Base-by-base conservation (phyloP, 2,797 vertebrate genomes). In the Malurus splendens region DNA sequence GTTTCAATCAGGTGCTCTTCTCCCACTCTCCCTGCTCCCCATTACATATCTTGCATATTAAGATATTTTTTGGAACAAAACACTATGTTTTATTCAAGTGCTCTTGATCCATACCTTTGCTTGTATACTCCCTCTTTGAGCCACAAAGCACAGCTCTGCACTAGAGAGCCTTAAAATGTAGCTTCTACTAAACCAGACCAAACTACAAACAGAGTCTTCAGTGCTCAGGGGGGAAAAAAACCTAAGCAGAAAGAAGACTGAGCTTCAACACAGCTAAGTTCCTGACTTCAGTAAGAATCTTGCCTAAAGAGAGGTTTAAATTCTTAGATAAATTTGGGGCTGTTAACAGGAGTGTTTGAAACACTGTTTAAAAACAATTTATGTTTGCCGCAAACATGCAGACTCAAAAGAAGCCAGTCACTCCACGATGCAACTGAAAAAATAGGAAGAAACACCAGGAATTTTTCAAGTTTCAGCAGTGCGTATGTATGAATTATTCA, bases 401-500 rank as follows among this genome's bases (percentile, higher is more conserved):
- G 68, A 72, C n/a, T 87, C 86, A 65, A 41, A 84, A 77, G 64
- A 91, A 85, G 12, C 20, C 36, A 62, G 28, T 12, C 11, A 50
- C 23, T 51, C 54, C n/a, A 8, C 7, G 25, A 80, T 4, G 27
- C 8, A 68, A 77, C 19, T 15, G 18, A 28, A 72, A 51, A 73
- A 41, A 10, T 1, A 54, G 7, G 12, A 41, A 70, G 60, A 68
- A 88, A 59, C 44, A 18, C 38, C 2, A 3, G 0, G 54, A 90
- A 66, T 56, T 67, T 59, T 82, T 85, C 50, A 74, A 27, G n/a
- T 89, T 93, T 85, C 90, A 81, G 90, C 84, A 83, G 59, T 19
- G 47, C 2, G 0, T 28, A 28, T 0, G 3, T 24, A 66, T 87
- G 73, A 90, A 94, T 94, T 75, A 94, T 91, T 90, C 79, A 91